phyloP scores from a whole-genome alignment of 1,140 invertebrate species.

The Caenorhabditis remanei region DNA sequence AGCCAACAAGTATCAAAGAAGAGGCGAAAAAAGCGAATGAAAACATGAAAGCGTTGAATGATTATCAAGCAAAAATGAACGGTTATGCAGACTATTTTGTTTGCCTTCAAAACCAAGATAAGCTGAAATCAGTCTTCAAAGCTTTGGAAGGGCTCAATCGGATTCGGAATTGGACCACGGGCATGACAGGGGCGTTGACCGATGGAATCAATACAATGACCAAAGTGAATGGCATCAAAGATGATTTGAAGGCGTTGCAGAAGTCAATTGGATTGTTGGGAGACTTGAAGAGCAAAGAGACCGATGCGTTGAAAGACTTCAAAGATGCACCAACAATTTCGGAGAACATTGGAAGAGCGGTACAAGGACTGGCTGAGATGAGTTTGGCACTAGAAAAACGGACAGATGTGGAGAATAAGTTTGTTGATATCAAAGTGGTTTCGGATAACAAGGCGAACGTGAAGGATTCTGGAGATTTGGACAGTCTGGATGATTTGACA shows the following conservation, averaged over 20 bases:
- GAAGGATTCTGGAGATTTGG: neutral
- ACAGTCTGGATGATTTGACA: neutral
- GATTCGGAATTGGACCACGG: too few species aligned
- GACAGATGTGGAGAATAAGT: neutral
- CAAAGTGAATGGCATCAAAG: neutral
- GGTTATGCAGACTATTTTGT: too few species aligned
- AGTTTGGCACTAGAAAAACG: neutral
- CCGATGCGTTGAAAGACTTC: neutral
- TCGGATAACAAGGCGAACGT: neutral
- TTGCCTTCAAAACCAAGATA: too few species aligned
- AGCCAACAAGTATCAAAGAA: too few species aligned
- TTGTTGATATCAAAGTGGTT: neutral
- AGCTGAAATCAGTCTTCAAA: too few species aligned
- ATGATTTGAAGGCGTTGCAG: neutral
- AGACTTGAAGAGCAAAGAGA: neutral
- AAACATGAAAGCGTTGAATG: too few species aligned
- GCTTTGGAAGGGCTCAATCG: too few species aligned
- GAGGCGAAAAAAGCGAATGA: too few species aligned
- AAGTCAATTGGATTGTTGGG: neutral
- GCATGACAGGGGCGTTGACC: neutral
- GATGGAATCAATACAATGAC: neutral
- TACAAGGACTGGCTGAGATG: neutral
- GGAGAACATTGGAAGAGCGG: neutral
- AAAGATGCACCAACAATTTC: neutral
- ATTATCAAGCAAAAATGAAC: too few species aligned